Conservation (phyloP, 2,113 vertebrate species). For the Rhinolophus sinicus region DNA sequence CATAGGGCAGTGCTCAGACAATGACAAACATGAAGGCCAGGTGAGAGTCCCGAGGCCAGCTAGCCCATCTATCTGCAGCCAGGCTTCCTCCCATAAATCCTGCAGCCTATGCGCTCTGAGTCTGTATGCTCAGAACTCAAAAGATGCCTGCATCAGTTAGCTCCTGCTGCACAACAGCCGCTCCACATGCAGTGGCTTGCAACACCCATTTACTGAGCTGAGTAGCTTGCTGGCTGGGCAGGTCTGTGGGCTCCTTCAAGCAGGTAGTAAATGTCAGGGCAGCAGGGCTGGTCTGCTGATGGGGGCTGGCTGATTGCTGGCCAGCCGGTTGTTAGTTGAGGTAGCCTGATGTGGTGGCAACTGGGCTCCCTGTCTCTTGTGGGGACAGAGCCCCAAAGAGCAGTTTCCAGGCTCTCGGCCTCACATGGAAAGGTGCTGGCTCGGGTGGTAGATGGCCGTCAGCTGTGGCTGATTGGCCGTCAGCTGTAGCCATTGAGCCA, state of each 20-base stretch:
- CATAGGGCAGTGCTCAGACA: not conserved
- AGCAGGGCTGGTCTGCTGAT: not conserved
- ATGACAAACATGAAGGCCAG: not conserved
- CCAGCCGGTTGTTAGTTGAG: too few relatives aligned
- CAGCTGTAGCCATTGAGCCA: too few relatives aligned
- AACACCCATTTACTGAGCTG: fast-evolving
- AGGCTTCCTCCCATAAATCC: not conserved
- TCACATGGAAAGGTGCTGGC: too few relatives aligned
- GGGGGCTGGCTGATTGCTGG: fast-evolving
- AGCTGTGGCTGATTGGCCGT: too few relatives aligned
- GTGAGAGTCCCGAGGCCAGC: not conserved
- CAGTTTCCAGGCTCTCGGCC: too few relatives aligned
- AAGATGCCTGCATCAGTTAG: not conserved
- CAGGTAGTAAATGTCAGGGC: fast-evolving
- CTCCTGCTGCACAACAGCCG: not conserved
- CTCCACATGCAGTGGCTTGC: not conserved
- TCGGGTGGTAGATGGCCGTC: too few relatives aligned
- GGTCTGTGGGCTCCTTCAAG: not conserved
- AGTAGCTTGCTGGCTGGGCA: not conserved
- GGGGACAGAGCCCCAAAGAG: too few relatives aligned
- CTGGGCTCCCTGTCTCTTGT: fast-evolving
- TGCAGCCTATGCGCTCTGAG: not conserved
- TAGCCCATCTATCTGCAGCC: not conserved
- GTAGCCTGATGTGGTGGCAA: fast-evolving
- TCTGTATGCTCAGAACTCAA: not conserved